A percentile compares a stretch with the other conserved stretches of the same genome.
Evolutionary conservation across 2,113 vertebrate species (phyloP).

Genomic region (Telmatochromis sp.): DNA sequence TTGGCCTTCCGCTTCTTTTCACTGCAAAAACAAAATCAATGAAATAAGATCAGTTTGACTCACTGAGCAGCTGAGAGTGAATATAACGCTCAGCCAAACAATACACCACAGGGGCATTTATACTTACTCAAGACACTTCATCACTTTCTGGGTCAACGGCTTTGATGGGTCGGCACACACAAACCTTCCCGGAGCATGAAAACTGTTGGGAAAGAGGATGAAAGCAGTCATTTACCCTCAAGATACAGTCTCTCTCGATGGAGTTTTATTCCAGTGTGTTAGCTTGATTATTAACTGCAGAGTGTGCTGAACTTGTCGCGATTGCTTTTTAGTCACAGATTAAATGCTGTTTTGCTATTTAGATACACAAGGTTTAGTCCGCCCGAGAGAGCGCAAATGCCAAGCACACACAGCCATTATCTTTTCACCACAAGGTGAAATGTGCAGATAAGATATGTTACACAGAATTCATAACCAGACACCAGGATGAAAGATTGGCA

Average conservation of each 20-base stretch:
- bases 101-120: background rate
- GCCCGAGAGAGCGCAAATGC: background rate
- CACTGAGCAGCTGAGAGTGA: background rate
- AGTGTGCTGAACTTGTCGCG: rapidly evolving
- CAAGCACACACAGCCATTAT: background rate
- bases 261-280: background rate
- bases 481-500: background rate
- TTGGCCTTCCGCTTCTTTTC: background rate
- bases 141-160: background rate
- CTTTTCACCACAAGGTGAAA: background rate
- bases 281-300: background rate
- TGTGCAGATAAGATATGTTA: background rate
- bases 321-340: background rate
- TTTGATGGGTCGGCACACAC: slow-evolving; percentile 50
- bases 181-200: slow-evolving; percentile 13
- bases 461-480: background rate
- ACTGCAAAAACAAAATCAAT: background rate
- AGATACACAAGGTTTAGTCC: background rate
- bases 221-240: background rate
- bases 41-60: background rate
- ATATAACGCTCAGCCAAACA: background rate
- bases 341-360: background rate
- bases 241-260: background rate
- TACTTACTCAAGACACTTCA: slow-evolving; percentile 55
- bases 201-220: slow-evolving; percentile 30